Evolutionary conservation across 35 echinoderm and acorn worm genomes (phyloP).

Genomic region (Amphiura filiformis): DNA sequence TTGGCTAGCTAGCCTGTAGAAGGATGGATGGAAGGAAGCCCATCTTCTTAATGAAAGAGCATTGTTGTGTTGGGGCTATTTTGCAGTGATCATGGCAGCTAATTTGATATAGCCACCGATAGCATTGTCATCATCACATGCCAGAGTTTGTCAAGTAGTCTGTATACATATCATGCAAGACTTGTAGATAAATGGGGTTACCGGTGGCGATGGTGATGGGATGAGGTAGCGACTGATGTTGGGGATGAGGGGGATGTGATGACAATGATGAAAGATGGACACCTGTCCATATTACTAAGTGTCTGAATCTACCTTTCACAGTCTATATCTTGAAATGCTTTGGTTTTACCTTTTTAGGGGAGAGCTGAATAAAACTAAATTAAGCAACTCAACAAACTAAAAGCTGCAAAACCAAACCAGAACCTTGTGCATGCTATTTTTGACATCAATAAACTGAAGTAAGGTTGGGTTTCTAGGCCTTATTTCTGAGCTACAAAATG

Average conservation of each 20-base stretch:
- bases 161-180: background rate
- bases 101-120: constrained; percentile 5
- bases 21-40: background rate
- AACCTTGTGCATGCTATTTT: too few species aligned
- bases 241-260: background rate
- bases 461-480: too few species aligned
- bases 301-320: too few species aligned
- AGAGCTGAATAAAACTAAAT: too few species aligned
- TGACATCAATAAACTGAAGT: too few species aligned
- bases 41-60: constrained; percentile 3
- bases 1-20: background rate
- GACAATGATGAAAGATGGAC: background rate
- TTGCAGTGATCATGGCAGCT: constrained; percentile 1
- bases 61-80: constrained; percentile 11
- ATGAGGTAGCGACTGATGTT: background rate
- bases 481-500: too few species aligned
- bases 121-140: background rate
- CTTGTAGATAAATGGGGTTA: background rate
- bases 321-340: too few species aligned
- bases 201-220: background rate
- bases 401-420: too few species aligned
- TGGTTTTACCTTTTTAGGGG: too few species aligned
- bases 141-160: background rate
- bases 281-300: background rate
- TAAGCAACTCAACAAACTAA: too few species aligned